Conservation (phyloP, 1,140 invertebrate species). For the Drosophila novamexicana region DNA sequence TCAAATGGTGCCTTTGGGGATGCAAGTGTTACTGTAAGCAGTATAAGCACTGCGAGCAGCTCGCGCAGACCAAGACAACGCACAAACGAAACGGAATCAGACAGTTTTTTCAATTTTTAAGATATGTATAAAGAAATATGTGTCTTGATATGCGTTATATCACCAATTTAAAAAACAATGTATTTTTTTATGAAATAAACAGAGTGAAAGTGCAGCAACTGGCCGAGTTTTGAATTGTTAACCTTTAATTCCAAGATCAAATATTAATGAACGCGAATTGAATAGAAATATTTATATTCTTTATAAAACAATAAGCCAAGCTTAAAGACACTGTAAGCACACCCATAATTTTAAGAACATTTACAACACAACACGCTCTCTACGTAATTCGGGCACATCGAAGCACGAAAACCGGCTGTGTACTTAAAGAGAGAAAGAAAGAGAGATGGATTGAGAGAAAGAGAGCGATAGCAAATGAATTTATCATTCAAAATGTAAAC, state of each 20-base stretch:
- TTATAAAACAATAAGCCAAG: background rate
- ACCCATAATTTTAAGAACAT: background rate
- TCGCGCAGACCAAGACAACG: background rate
- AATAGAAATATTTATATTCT: background rate
- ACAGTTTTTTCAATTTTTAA: conserved; percentile 3
- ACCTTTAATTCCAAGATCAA: too few species aligned
- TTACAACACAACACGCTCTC: background rate
- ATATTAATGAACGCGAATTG: too few species aligned
- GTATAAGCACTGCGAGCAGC: background rate
- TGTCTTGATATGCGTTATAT: too few species aligned
- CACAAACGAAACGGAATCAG: conserved; percentile 6
- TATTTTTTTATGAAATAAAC: background rate
- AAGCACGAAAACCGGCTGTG: conserved; percentile 1
- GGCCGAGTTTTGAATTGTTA: too few species aligned
- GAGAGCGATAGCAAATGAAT: background rate
- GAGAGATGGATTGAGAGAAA: background rate
- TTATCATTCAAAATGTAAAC: background rate
- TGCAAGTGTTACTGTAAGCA: conserved; percentile 4
- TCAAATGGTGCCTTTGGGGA: background rate
- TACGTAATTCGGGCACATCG: background rate
- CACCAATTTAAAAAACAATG: background rate
- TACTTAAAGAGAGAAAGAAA: conserved; percentile 11
- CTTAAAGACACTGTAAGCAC: background rate
- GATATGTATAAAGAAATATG: background rate
- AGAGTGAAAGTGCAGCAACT: background rate